Conservation (phyloP, 2,113 vertebrate species). For the Phainopepla nitens region DNA sequence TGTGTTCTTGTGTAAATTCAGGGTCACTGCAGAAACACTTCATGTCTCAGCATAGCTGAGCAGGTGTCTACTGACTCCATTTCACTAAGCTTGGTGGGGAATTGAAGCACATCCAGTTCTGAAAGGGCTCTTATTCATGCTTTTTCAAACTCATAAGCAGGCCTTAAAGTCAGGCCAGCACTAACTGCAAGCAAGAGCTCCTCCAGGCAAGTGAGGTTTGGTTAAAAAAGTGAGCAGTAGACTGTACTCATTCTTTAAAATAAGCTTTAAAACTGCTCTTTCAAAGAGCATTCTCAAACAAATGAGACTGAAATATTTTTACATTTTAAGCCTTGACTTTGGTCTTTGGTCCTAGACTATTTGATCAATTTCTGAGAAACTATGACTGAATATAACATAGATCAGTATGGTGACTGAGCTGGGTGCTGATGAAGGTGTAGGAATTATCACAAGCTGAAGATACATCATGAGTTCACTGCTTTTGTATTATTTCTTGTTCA, state of each 20-base stretch:
- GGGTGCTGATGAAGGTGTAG: not conserved
- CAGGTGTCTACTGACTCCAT: not conserved
- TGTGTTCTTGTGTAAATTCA: not conserved
- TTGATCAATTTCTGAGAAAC: not conserved
- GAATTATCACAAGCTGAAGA: not conserved
- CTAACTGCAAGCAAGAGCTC: not conserved
- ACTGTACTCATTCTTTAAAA: not conserved
- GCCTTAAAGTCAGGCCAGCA: not conserved
- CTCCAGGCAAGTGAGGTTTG: not conserved
- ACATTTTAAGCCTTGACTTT: not conserved
- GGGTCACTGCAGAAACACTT: not conserved
- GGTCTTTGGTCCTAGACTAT: not conserved
- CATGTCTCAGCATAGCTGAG: not conserved
- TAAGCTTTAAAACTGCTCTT: not conserved
- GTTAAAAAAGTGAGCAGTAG: not conserved
- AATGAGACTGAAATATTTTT: not conserved
- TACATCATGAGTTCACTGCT: not conserved
- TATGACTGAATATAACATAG: not conserved
- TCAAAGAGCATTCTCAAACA: not conserved
- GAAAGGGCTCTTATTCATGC: not conserved
- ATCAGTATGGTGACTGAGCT: not conserved
- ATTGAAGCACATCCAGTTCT: not conserved
- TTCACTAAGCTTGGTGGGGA: not conserved
- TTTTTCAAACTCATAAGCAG: not conserved
- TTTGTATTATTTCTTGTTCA: not conserved